Evolutionary conservation across 2,888 invertebrate species (phyloP), one percentile per base, ranked within the genome.

Genomic region (Metallyticus violacea): DNA sequence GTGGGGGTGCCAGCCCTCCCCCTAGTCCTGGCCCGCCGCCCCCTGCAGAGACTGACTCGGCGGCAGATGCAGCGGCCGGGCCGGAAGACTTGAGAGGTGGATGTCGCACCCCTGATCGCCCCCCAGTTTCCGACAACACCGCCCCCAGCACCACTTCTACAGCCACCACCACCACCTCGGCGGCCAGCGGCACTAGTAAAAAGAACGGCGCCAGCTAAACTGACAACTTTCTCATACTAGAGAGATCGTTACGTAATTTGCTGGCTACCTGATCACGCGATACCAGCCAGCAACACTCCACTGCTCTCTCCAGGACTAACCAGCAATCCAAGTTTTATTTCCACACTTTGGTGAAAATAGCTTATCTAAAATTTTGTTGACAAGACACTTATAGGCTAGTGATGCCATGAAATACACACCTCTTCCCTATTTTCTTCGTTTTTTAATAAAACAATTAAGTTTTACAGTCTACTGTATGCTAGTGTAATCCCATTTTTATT

Each of bases 181-280:
- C 27, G 27, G 77, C 85, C 77, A n/a, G 26, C 76, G 28, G 76
- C 77, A 25, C 77, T 77, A 15, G 83, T 28, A 28, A 26, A 28
- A 26, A 26, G 79, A 26, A 28, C 25, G 79, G 26, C 22, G 79
- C 86, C 85, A n/a, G 83, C 85, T n/a, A 88, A 87, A 26, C 83
- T 29, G 79, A 82, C 85, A 85, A 86, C 88, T 9, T 86, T 85
- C 7, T 29, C 85, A 6, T 27, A 25, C 4, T n/a, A 62, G 40
- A 22, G 2, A 62, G 40, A 62, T 62, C 15, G 9, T 79, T 22
- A 79, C 28, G 26, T 79, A 26, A 79, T n/a, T n/a, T n/a, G n/a
- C n/a, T n/a, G n/a, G n/a, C n/a, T n/a, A n/a, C 6, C 6, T 7
- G 7, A 1, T 15, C 79, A 26, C 15, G 79, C 25, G n/a, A 79